phyloP scores from a whole-genome alignment of 92 coral and sea anemone genomes.

The Blastomussa wellsi region DNA sequence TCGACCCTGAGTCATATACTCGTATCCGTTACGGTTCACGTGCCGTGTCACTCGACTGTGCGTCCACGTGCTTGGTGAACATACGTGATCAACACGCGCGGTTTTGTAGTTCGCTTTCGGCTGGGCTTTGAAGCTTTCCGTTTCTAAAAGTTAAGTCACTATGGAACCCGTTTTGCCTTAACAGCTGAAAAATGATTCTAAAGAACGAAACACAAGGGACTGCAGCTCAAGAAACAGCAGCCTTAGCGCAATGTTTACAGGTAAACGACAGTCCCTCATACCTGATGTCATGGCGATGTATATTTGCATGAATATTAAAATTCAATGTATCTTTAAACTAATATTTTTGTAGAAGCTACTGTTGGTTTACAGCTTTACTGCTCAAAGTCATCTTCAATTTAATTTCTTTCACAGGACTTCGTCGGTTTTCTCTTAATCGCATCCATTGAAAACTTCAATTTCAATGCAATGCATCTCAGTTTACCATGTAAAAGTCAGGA shows the following conservation, averaged over 20 bases:
- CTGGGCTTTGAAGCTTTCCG: neutral
- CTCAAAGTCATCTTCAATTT: neutral
- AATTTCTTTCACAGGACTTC: neutral
- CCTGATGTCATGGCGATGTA: neutral
- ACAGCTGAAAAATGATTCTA: conserved; percentile 6
- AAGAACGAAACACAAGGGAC: conserved; percentile 11
- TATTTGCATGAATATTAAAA: neutral
- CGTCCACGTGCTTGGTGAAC: neutral
- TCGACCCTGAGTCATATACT: neutral
- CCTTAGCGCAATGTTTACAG: conserved; percentile 23
- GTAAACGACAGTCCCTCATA: neutral
- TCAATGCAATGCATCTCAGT: neutral
- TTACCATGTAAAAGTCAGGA: no score
- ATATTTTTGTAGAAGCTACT: neutral
- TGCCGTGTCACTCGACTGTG: neutral
- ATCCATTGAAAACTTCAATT: neutral
- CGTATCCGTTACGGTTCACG: neutral
- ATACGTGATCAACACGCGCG: conserved; percentile 2
- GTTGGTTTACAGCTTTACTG: neutral
- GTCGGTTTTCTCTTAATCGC: neutral
- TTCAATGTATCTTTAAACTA: no score
- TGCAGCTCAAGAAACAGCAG: conserved; percentile 8
- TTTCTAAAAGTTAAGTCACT: neutral
- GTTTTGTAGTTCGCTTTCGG: neutral
- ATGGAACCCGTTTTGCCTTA: neutral